Evolutionary conservation across 2,113 vertebrate species (phyloP), one percentile per base, ranked within the genome.

Genomic region (Hippocampus comes): DNA sequence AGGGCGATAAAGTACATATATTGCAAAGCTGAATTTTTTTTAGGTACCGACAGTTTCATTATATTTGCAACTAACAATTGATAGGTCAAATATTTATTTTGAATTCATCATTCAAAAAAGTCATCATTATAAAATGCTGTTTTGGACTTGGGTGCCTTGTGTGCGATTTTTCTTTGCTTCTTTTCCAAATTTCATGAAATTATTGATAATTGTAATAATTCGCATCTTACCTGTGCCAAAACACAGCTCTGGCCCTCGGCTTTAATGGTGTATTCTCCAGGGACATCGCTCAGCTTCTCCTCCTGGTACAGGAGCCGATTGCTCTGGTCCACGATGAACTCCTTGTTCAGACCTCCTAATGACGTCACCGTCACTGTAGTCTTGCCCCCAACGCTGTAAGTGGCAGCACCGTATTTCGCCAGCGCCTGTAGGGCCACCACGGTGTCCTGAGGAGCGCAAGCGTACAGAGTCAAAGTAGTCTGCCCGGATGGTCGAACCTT

Each of bases 341-440:
- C 71, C 25, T 14, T 81, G 69, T 79, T 85, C 81, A 85, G 86
- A 34, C 90, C 89, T 63, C 82, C 87, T 0, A 72, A 17, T 0
- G 93, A 92, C 0, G 73, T 91, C 80, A 96, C 91, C 0, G 59
- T 90, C 72, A 96, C 82, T 63, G 73, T 43, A 3, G 80, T 73
- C n/a, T 25, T 34, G 82, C 91, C 70, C 78, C 84, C 0, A 17
- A 41, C 56, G 20, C 76, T 91, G 76, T 92, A 93, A 0, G 89
- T 93, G 86, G 89, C 79, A 0, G 83, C 63, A 20, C 90, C 92
- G 1, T 95, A 95, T 73, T 92, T 93, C 20, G 95, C 91, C 77
- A 96, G 82, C 1, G 94, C 95, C 82, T 96, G 94, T 51, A 96
- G 92, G 72, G 95, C 95, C 0, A 96, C 94, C 23, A 95, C 91